Base-by-base conservation (phyloP, 2,113 vertebrate species). In the Cebus imitator region DNA sequence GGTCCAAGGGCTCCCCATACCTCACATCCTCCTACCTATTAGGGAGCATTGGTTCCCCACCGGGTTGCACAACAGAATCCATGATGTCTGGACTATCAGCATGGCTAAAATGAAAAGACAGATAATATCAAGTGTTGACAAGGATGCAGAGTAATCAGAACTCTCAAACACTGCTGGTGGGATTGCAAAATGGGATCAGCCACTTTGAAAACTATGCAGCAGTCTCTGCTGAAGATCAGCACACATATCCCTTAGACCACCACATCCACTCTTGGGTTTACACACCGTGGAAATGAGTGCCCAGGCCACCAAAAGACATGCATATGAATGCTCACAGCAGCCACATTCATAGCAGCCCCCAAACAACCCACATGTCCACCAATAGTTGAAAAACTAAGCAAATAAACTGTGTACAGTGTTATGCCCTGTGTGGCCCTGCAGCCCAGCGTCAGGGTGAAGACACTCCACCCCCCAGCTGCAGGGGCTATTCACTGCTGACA, bases 361-460 rank as follows among this genome's bases (percentile, higher is more conserved):
- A 48, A 84, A 52, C 86, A 86, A n/a, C 80, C 57, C 52, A 35
- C 21, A 9, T 10, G 13, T 3, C 81, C 52, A 55, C 3, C 25
- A 6, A 1, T 2, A 45, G 14, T 3, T 21, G 55, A 78, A 55
- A 95, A n/a, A 78, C 16, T 50, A 52, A 55, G 9, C 30, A 27
- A 25, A 25, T 23, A 35, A 11, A 25, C 0, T 25, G 43, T 20
- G 27, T 35, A 27, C 40, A 18, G 9, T 12, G 14, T 23, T 14
- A 17, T 32, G 45, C 1, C 25, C 30, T 14, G 17, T 2, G 0
- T 25, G 0, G 0, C 40, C 58, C 40, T 5, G 43, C 45, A 57
- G 27, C 13, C 21, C 40, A 20, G 70, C 43, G 40, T 84, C 43
- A 25, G 37, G 45, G 55, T 17, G 37, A 35, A 72, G 43, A 64